Conservation (phyloP, 2,888 invertebrate species). For the Mesorhabditis sp. region DNA sequence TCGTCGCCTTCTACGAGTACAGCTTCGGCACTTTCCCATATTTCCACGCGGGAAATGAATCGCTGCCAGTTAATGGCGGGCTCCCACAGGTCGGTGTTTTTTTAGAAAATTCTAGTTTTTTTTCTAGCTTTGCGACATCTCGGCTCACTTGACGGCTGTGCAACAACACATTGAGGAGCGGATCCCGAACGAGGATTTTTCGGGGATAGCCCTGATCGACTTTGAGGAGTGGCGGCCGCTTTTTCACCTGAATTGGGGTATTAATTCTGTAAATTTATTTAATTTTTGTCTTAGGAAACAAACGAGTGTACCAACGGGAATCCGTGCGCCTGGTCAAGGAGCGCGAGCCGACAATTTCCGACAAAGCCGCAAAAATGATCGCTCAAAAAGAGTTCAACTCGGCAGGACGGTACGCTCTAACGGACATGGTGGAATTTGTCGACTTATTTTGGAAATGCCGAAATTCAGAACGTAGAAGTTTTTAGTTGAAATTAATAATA, state of each 20-base stretch:
- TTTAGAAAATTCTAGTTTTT: neutral
- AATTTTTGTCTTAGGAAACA: neutral
- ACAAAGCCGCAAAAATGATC: slow-evolving; percentile 14
- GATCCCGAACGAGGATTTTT: slow-evolving; percentile 30
- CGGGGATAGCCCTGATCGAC: slow-evolving; percentile 34
- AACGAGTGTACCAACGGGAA: slow-evolving; percentile 9
- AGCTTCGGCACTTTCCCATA: slow-evolving; percentile 31
- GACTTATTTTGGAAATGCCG: neutral
- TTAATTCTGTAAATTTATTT: too few relatives aligned
- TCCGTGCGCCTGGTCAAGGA: slow-evolving; percentile 11
- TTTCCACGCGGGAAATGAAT: slow-evolving; percentile 17
- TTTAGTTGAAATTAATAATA: too few relatives aligned
- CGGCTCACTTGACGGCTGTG: slow-evolving; percentile 11
- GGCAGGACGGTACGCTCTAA: slow-evolving; percentile 16
- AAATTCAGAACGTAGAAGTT: too few relatives aligned
- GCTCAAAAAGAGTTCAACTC: slow-evolving; percentile 21
- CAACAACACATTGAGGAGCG: slow-evolving; percentile 10
- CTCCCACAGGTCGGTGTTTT: slow-evolving; percentile 27
- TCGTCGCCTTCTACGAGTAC: slow-evolving; percentile 35
- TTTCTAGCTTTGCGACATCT: slow-evolving; percentile 14
- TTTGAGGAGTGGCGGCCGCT: slow-evolving; percentile 36
- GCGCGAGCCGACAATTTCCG: slow-evolving; percentile 17
- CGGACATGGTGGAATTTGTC: neutral
- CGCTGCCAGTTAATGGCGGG: slow-evolving; percentile 29
- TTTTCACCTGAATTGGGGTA: slow-evolving; percentile 33